Evolutionary conservation across 2,113 vertebrate genomes (phyloP), one percentile per base, ranked within the genome.

Genomic region (Dermatemys mawii): DNA sequence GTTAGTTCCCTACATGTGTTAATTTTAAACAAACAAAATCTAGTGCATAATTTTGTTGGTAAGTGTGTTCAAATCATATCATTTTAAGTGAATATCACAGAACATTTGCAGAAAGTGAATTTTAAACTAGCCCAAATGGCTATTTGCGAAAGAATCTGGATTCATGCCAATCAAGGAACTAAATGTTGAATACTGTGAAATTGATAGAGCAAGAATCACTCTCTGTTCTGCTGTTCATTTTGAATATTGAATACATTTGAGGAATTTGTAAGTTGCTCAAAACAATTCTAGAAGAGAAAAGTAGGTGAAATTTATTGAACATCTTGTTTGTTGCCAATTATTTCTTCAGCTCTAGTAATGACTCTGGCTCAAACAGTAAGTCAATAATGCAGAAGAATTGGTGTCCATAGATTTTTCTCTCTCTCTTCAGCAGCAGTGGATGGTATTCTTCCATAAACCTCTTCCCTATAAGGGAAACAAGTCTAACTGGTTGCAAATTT

Each of bases 351-450:
- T 73, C 11, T 73, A 44, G 70, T 73, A 41, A 41, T 41, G n/a
- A 44, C 38, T 41, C 21, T 21, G 11, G 70, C 38, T 41, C 38
- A 24, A 44, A 73, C 38, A 38, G 22, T 19, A 63, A 35, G 60
- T 73, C 22, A 73, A 11, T 73, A 73, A 41, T 73, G 70, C 70
- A 73, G 8, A 73, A 44, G n/a, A 73, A 73, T 73, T 73, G 38
- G 21, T 41, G 10, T 73, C 67, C 38, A 38, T 41, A 73, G 19
- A 38, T 73, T 73, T 41, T 49, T n/a, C n/a, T 82, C 29, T 22
- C 3, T 14, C 44, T 0, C 0, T 80, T 35, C 73, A 50, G 26
- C 26, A 80, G 32, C 49, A 9, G 13, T 35, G 10, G 83, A 2
- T 2, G 75, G 48, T 8, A 26, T 53, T 81, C 38, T 83, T 4